Conservation (phyloP, 92 coral and sea anemone species). For the Muricea muricata region DNA sequence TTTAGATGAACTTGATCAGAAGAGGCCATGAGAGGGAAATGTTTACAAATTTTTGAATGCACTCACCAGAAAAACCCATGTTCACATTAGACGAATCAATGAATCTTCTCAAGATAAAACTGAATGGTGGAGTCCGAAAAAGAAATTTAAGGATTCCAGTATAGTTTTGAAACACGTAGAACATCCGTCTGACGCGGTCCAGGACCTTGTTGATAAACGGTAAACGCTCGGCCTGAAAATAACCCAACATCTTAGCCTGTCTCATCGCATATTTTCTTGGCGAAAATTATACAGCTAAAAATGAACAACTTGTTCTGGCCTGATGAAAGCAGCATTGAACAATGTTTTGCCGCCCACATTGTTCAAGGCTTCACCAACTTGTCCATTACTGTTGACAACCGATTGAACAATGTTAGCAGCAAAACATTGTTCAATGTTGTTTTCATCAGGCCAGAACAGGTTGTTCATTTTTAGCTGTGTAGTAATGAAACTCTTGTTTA, state of each 20-base stretch:
- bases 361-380: too few relatives aligned
- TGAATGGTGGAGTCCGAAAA: constrained; percentile 11
- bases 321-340: too few relatives aligned
- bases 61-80: constrained; percentile 7
- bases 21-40: too few relatives aligned
- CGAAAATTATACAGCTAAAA: background rate
- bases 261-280: background rate
- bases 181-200: background rate
- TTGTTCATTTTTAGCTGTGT: too few relatives aligned
- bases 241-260: background rate
- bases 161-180: background rate
- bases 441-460: too few relatives aligned
- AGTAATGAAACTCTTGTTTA: too few relatives aligned
- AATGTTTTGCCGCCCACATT: too few relatives aligned
- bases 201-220: background rate
- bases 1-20: too few relatives aligned
- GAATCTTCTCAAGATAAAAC: background rate
- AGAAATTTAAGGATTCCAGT: background rate
- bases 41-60: background rate
- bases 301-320: too few relatives aligned
- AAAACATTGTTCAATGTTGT: too few relatives aligned
- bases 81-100: background rate
- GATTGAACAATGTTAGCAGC: too few relatives aligned
- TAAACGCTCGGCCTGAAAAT: constrained; percentile 9
- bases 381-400: too few relatives aligned